Evolutionary conservation across 2,113 vertebrate genomes (phyloP).

Genomic region (Myotis davidii): DNA sequence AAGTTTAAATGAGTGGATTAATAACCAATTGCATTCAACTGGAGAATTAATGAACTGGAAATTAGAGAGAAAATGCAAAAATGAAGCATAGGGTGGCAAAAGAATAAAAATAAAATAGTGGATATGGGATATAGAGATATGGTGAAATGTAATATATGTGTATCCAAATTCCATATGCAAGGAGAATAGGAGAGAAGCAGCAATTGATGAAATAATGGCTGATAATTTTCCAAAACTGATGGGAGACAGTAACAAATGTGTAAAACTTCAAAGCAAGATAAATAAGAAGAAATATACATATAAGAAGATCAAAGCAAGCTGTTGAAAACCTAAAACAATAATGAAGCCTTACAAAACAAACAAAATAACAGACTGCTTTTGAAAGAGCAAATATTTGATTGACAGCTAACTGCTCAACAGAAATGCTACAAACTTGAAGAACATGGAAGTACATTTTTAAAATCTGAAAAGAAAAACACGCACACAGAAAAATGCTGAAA

Average conservation of each 20-base stretch:
- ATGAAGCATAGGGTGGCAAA: neutral
- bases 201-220: neutral
- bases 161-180: neutral
- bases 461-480: neutral
- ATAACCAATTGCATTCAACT: neutral
- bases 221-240: neutral
- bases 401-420: neutral
- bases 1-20: neutral
- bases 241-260: neutral
- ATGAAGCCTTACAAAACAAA: neutral
- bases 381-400: neutral
- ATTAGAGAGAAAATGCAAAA: neutral
- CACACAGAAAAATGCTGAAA: neutral
- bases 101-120: neutral
- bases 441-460: neutral
- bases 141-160: neutral
- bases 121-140: neutral
- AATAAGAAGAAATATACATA: neutral
- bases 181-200: neutral
- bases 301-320: neutral
- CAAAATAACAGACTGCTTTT: neutral
- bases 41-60: neutral
- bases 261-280: neutral
- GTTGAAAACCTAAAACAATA: neutral
- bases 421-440: neutral